Evolutionary conservation across 2,888 invertebrate genomes (phyloP), one percentile per base, ranked within the genome.

Genomic region (Miltochrista miniata): DNA sequence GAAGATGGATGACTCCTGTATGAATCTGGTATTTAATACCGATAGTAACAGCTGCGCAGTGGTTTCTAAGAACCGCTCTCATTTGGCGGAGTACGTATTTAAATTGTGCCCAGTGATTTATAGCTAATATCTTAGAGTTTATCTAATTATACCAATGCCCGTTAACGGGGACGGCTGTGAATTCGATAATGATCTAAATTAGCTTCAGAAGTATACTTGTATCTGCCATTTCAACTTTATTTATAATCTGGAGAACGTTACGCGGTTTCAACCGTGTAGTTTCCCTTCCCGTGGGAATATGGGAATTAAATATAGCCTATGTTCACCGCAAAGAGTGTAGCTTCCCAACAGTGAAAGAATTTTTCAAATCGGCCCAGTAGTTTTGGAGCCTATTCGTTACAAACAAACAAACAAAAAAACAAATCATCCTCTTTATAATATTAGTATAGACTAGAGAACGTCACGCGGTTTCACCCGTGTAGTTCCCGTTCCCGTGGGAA

Each of bases 11-110:
- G 39, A 14, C 12, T n/a, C n/a, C n/a, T n/a, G 14, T 29, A 40
- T 31, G 24, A 11, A 33, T 68, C 24, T 41, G 43, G 39, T 51
- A 59, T 64, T 52, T 56, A 55, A 55, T 64, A 55, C 46, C 43
- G 55, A 60, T 58, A 62, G 45, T 33, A 50, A 45, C 64, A 64
- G 64, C 63, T 43, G 54, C 59, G 43, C 31, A 37, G 37, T 52
- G 54, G 42, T 11, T 70, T 68, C 65, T 59, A 18, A 51, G 70
- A 68, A 70, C 7, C 49, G 56, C 44, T 56, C 65, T 59, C 54
- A 65, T 68, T 70, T 65, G 60, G 62, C 64, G 58, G 51, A 50
- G 47, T 45, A 47, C 43, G 45, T 49, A 57, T 50, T 54, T 58
- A 48, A 48, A 58, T 59, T 55, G 49, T 48, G 44, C 46, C 38